A percentile compares a stretch with the other conserved stretches of the same genome.
These are phyloP conservation scores for Clusia tigrina DNA, from an alignment of 2,888 invertebrate genomes.

Conservation along the genomic window DNA sequence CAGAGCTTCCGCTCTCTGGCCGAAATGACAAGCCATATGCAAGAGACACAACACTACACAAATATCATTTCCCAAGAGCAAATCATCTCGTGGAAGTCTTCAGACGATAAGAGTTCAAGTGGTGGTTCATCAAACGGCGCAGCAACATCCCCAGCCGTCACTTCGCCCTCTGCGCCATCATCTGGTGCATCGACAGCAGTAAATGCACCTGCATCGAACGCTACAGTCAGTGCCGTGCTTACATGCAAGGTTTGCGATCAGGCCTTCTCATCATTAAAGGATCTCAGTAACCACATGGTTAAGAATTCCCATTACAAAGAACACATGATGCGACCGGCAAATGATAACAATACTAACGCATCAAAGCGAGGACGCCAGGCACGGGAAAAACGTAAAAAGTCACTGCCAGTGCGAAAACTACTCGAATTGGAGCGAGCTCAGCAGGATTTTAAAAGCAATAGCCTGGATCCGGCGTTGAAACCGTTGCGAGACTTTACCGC, in stretches of 20 bases:
- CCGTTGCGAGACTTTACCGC: conserved; percentile 67
- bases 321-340: conserved; percentile 88
- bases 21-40: conserved; percentile 98
- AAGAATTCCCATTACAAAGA: conserved; percentile 97
- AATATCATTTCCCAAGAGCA: conserved; percentile 98
- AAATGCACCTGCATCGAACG: conserved; percentile 34
- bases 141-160: conserved; percentile 35
- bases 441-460: conserved; percentile 81
- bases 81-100: conserved; percentile 93
- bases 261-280: conserved; percentile 93
- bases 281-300: conserved; percentile 96
- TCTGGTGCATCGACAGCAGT: conserved; percentile 72
- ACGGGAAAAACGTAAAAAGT: conserved; percentile 91
- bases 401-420: conserved; percentile 87
- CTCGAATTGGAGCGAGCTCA: conserved; percentile 89
- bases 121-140: conserved; percentile 62
- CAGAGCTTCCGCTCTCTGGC: conserved; percentile 96
- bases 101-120: conserved; percentile 79
- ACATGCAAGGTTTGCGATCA: conserved; percentile 98
- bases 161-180: conserved; percentile 69
- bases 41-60: conserved; percentile 97
- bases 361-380: conserved; percentile 77
- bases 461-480: conserved; percentile 66
- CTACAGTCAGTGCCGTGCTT: conserved; percentile 86
- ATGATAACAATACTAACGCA: not conserved